phyloP scores from a whole-genome alignment of 2,888 invertebrate species.

The Sicus ferrugineus region DNA sequence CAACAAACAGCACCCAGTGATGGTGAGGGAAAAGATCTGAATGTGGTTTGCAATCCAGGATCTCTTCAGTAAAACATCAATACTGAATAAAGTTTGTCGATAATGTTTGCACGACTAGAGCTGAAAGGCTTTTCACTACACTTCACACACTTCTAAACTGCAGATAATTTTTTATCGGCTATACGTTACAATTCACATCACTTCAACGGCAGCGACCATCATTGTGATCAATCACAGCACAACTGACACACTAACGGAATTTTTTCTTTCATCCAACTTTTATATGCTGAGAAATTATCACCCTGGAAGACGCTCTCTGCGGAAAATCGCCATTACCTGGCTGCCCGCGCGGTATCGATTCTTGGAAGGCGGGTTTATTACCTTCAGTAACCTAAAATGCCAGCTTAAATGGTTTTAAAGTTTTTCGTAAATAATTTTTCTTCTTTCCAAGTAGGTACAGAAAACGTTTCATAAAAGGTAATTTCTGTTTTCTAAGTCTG shows the following conservation, averaged over 20 bases:
- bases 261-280: background rate
- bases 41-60: background rate
- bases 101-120: conserved; percentile 34
- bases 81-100: conserved; percentile 58
- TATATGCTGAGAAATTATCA: background rate
- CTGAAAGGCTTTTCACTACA: background rate
- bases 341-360: too few species aligned
- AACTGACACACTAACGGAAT: background rate
- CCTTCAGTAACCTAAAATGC: too few species aligned
- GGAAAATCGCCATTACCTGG: background rate
- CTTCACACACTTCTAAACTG: too few species aligned
- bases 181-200: background rate
- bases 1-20: conserved; percentile 64
- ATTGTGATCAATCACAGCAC: background rate
- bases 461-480: too few species aligned
- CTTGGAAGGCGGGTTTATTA: background rate
- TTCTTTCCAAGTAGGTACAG: too few species aligned
- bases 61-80: conserved; percentile 43
- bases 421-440: too few species aligned
- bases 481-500: too few species aligned
- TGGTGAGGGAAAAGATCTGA: conserved; percentile 40
- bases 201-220: background rate
- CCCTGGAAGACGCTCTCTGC: background rate
- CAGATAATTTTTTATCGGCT: background rate
- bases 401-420: too few species aligned